Evolutionary conservation across 2,113 vertebrate genomes (phyloP).

Genomic region (Zapus hudsonius): DNA sequence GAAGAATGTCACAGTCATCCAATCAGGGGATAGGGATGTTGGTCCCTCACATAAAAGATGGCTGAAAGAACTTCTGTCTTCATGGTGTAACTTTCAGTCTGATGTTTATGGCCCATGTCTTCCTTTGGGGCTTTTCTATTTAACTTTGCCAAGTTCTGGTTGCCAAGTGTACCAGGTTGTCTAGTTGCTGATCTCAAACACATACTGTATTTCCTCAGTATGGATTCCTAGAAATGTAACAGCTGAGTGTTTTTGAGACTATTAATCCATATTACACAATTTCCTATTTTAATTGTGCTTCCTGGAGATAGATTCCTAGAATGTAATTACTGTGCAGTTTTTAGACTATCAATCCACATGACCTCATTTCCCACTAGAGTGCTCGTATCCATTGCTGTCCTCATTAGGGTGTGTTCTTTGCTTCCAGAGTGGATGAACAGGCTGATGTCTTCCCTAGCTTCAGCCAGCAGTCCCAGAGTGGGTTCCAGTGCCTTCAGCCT

Average conservation of each 20-base stretch:
- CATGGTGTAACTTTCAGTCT: not conserved
- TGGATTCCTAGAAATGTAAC: not conserved
- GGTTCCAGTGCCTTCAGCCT: not conserved
- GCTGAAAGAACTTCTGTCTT: not conserved
- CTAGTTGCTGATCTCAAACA: not conserved
- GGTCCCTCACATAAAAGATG: accelerated
- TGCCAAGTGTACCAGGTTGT: not conserved
- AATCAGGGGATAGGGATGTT: too few relatives aligned
- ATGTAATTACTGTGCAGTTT: not conserved
- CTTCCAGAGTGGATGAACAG: not conserved
- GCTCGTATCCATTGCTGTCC: too few relatives aligned
- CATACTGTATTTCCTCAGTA: not conserved
- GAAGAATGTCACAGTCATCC: not conserved
- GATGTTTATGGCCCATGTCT: not conserved
- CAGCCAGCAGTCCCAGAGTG: accelerated
- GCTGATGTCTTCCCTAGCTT: not conserved
- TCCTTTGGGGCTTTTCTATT: not conserved
- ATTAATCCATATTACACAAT: not conserved
- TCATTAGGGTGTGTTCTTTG: not conserved
- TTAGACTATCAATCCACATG: not conserved
- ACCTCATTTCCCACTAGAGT: not conserved
- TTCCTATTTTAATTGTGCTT: slow-evolving; percentile 8
- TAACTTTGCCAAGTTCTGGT: not conserved
- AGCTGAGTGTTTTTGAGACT: not conserved
- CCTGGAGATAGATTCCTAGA: not conserved